Evolutionary conservation across 1,140 invertebrate genomes (phyloP).

Genomic region (Battus philenor): DNA sequence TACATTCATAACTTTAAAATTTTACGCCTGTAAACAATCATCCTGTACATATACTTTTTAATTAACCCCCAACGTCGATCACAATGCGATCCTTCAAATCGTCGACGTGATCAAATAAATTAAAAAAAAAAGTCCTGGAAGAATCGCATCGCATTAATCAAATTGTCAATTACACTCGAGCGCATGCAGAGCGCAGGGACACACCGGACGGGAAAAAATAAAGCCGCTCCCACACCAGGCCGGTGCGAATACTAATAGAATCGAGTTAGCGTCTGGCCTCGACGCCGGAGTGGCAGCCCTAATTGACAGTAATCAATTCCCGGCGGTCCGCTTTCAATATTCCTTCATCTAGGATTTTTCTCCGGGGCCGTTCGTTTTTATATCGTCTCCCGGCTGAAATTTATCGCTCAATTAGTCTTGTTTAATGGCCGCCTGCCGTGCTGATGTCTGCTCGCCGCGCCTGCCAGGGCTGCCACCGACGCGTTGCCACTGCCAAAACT

Average conservation of each 20-base stretch:
- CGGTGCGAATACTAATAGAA: slow-evolving; percentile 30
- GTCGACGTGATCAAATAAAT: no score
- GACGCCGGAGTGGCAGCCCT: slow-evolving; percentile 47
- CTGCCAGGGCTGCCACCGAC: slow-evolving; percentile 54
- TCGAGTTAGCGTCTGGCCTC: slow-evolving; percentile 48
- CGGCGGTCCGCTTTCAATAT: slow-evolving; percentile 68
- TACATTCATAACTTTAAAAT: no score
- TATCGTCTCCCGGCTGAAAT: slow-evolving; percentile 65
- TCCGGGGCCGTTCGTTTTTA: slow-evolving; percentile 62
- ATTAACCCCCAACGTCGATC: no score
- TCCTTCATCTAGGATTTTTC: slow-evolving; percentile 75
- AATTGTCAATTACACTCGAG: slow-evolving; percentile 8
- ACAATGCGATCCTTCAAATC: no score
- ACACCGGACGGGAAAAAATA: neutral
- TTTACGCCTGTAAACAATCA: no score
- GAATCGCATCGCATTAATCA: slow-evolving; percentile 19
- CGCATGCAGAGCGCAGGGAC: slow-evolving; percentile 1
- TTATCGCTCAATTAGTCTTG: slow-evolving; percentile 76
- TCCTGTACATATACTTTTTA: no score
- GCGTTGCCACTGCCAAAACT: no score
- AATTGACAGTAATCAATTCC: slow-evolving; percentile 75
- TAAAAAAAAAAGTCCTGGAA: slow-evolving; percentile 33
- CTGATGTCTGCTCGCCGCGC: slow-evolving; percentile 71
- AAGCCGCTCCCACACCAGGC: slow-evolving; percentile 15
- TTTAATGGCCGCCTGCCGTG: slow-evolving; percentile 73